Base-by-base conservation (phyloP, 2,888 invertebrate species). In the Polyploca ridens region DNA sequence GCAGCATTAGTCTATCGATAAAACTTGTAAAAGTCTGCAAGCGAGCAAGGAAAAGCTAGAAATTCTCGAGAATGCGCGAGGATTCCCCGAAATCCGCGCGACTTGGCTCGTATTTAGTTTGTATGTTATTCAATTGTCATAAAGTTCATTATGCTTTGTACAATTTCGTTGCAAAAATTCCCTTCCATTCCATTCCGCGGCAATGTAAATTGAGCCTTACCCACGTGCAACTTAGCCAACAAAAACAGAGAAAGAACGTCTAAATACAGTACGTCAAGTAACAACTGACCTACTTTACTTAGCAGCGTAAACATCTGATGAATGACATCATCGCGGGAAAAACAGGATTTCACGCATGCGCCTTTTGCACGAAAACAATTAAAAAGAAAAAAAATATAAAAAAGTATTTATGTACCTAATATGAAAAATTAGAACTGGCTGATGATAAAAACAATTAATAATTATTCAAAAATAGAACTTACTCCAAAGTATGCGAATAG, bases 401-500 rank as follows among this genome's bases (percentile, higher is more conserved):
- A 41, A 62, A 7, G 11, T 61, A 44, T 41, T 46, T 19, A 63
- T 44, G 46, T 19, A 63, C 62, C 62, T 6, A 41, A 58, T 14
- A 19, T 14, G 14, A 35, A 35, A n/a, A 54, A 62, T 41, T 41
- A 13, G 13, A 41, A 41, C 41, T 41, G 41, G 41, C 13, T 13
- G 41, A 3, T 41, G 41, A 13, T 13, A 41, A 41, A 5, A 16
- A n/a, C 46, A n/a, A 19, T 33, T 62, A 41, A 63, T 63, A 35
- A 19, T 57, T 8, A n/a, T 64, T 62, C 5, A 64, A 69, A 68
- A 46, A 44, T 58, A 11, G 46, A 66, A 87, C 90, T 90, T 75
- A 91, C 91, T 75, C 91, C 91, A 58, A 91, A 90, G 76, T 88
- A 88, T 14, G 75, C 77, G 68, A 87, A 81, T 6, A 89, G 69